A percentile compares a stretch with the other conserved stretches of the same genome.
Conservation (phyloP, 2,888 invertebrate genomes). For the Diplolepis rosae region DNA sequence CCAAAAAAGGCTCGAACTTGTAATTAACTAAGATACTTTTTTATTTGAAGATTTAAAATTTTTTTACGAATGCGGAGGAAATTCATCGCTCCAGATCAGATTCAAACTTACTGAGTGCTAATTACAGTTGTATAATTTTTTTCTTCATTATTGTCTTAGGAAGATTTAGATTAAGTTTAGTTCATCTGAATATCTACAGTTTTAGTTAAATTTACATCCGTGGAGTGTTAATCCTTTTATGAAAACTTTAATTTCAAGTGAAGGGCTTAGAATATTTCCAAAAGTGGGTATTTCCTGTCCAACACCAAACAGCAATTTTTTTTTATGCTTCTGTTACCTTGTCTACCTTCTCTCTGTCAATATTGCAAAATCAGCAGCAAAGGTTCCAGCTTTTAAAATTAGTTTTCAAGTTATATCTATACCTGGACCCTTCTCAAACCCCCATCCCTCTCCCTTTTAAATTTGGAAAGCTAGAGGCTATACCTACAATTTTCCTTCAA, state of each 20-base stretch:
- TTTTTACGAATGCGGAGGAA: conserved; percentile 15
- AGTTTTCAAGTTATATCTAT: conserved; percentile 31
- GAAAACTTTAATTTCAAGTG: too few species aligned
- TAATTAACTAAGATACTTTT: too few species aligned
- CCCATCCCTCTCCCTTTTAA: not conserved
- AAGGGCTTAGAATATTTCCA: too few species aligned
- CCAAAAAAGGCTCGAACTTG: too few species aligned
- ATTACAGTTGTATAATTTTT: conserved; percentile 13
- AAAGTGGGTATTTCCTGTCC: too few species aligned
- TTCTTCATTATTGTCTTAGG: not conserved
- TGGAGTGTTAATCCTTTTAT: too few species aligned
- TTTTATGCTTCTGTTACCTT: too few species aligned
- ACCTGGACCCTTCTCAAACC: not conserved
- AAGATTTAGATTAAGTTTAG: not conserved
- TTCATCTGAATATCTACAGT: not conserved
- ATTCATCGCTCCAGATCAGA: not conserved
- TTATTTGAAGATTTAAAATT: too few species aligned
- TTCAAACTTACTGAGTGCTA: not conserved
- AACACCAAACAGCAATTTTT: too few species aligned
- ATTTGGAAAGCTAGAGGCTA: not conserved
- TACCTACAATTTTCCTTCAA: not conserved
- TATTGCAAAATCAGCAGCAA: conserved; percentile 23
- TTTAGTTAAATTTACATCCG: too few species aligned
- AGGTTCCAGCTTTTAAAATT: conserved; percentile 26
- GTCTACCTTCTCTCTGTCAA: too few species aligned